A percentile compares a stretch with the other conserved stretches of the same genome.
Evolutionary conservation across 2,113 vertebrate species (phyloP).

Genomic region (Megaleporinus macrocephalus): DNA sequence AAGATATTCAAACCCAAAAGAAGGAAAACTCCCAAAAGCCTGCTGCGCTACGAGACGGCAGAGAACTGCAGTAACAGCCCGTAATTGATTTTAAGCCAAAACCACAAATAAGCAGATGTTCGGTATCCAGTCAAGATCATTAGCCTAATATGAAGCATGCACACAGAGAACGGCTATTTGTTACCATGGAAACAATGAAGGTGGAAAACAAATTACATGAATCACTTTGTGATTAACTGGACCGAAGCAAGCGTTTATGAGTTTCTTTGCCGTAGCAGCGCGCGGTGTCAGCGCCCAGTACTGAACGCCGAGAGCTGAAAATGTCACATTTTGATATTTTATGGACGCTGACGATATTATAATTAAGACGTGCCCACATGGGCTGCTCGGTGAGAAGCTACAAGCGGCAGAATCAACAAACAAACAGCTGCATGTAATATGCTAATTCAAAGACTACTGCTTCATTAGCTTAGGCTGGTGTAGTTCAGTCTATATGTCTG

Average conservation of each 20-base stretch:
- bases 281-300: neutral
- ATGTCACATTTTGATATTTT: no score
- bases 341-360: no score
- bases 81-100: constrained; percentile 42
- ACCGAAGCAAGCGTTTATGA: neutral
- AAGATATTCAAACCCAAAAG: neutral
- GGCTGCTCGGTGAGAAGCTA: no score
- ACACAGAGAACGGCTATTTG: constrained; percentile 3
- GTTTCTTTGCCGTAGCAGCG: neutral
- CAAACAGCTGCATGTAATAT: no score
- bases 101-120: constrained; percentile 37
- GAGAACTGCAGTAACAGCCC: neutral
- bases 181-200: constrained; percentile 2
- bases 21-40: neutral
- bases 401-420: no score
- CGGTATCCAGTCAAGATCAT: constrained; percentile 18
- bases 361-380: no score
- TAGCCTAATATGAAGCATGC: constrained; percentile 31
- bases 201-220: constrained; percentile 5
- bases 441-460: no score
- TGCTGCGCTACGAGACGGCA: neutral
- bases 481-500: no score
- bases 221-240: constrained; percentile 10
- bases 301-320: neutral
- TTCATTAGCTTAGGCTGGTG: no score